Evolutionary conservation across 2,888 invertebrate genomes (phyloP), one percentile per base, ranked within the genome.

Genomic region (Ectemnius continuus): DNA sequence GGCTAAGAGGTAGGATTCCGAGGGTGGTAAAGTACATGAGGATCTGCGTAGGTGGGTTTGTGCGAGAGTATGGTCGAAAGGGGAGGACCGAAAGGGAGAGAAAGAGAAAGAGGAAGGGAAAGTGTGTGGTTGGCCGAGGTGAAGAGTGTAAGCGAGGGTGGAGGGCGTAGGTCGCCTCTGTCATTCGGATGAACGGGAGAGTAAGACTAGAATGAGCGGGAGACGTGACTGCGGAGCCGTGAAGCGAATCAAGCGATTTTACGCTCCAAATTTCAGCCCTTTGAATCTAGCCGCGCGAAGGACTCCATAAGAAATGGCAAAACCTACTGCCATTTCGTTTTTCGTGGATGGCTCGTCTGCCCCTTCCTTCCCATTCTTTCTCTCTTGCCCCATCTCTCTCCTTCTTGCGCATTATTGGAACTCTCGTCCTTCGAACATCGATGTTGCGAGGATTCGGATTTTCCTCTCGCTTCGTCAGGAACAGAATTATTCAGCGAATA

Each of bases 201-300:
- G 73, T 68, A 69, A 70, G 76, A 80, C 79, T 73, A 74, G 81
- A 80, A 81, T 77, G 83, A 76, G 76, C 73, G 78, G 75, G 76
- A 84, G 81, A 86, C 85, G 86, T 84, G 87, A 87, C 85, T 84
- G 82, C 79, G 82, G 82, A 77, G 83, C 84, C 81, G 84, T 82
- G 83, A 86, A 85, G 84, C 85, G 87, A 88, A 89, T 89, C 89
- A 88, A 90, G 88, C 89, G 86, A 88, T 89, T 89, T 89, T 86
- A 87, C 87, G 89, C 88, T 89, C 89, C 84, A 89, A 86, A 89
- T 89, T 89, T 73, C 75, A 58, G 52, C 76, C 72, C 82, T 83
- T 84, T 83, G 84, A 83, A 82, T 83, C 75, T 78, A 73, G 62
- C 74, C 64, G 74, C 72, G 69, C 26, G 69, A 70, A 62, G 74